Evolutionary conservation across 2,113 vertebrate species (phyloP).

Genomic region (Peucedramus taeniatus): DNA sequence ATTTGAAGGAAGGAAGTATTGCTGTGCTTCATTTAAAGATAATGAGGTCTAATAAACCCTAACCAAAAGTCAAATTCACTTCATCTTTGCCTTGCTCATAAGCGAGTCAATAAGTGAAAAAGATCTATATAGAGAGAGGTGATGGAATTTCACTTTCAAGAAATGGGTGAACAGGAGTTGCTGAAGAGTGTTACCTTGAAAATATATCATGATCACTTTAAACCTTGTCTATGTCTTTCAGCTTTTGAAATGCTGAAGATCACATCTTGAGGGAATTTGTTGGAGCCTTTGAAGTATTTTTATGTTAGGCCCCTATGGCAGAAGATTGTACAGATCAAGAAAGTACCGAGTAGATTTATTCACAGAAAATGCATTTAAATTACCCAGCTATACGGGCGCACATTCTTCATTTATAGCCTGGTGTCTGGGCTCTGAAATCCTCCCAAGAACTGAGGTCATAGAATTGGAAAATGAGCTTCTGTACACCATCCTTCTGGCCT

Average conservation of each 20-base stretch:
- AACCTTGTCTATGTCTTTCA: conserved; percentile 57
- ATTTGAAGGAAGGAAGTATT: background rate
- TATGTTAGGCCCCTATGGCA: conserved; percentile 56
- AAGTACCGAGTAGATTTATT: conserved; percentile 62
- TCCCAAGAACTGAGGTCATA: conserved; percentile 57
- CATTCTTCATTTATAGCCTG: conserved; percentile 60
- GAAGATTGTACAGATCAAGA: conserved; percentile 64
- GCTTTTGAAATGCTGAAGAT: conserved; percentile 65
- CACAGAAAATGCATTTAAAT: conserved; percentile 64
- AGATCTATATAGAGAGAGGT: background rate
- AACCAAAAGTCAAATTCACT: background rate
- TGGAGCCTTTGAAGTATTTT: conserved; percentile 65
- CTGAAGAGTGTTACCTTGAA: conserved; percentile 50
- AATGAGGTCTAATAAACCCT: conserved; percentile 15
- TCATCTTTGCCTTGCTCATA: background rate
- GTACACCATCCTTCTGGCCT: conserved; percentile 17
- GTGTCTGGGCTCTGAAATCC: conserved; percentile 50
- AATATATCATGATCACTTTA: conserved; percentile 56
- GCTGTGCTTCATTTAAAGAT: conserved; percentile 34
- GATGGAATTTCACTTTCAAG: conserved; percentile 10
- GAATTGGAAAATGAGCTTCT: conserved; percentile 60
- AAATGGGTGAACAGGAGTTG: conserved; percentile 21
- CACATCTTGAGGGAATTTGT: conserved; percentile 69
- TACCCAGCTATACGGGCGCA: conserved; percentile 32
- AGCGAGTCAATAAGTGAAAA: background rate